These are phyloP conservation scores for Lophura nycthemera DNA, from an alignment of 2,113 vertebrate genomes.

Conservation along the genomic window DNA sequence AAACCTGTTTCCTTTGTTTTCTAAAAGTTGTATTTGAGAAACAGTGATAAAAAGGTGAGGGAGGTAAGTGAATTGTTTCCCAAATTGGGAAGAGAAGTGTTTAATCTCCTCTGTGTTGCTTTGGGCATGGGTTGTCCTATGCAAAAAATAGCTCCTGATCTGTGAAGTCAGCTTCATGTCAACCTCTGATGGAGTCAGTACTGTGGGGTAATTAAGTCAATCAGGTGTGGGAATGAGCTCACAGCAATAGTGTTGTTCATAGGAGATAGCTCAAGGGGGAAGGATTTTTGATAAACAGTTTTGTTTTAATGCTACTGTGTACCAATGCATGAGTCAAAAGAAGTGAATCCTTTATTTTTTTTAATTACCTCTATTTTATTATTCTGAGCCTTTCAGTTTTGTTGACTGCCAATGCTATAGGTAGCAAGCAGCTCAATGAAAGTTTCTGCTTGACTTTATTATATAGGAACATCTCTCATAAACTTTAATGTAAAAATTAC, in stretches of 20 bases:
- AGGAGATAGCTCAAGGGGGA: background rate
- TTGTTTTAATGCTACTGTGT: background rate
- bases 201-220: background rate
- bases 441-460: background rate
- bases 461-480: background rate
- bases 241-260: fast-evolving
- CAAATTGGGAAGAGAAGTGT: background rate
- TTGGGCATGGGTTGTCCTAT: background rate
- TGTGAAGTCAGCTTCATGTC: background rate
- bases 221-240: background rate
- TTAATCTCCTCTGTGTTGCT: background rate
- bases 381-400: background rate
- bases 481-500: background rate
- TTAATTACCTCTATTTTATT: background rate
- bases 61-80: background rate
- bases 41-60: fast-evolving
- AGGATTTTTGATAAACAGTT: background rate
- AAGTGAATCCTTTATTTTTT: background rate
- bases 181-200: background rate
- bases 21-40: background rate
- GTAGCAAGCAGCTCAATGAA: background rate
- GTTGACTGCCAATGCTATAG: background rate
- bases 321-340: background rate
- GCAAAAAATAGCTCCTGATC: background rate
- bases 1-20: background rate